Evolutionary conservation across 1,140 invertebrate species (phyloP).

Genomic region (Phenacoccus solenopsis): DNA sequence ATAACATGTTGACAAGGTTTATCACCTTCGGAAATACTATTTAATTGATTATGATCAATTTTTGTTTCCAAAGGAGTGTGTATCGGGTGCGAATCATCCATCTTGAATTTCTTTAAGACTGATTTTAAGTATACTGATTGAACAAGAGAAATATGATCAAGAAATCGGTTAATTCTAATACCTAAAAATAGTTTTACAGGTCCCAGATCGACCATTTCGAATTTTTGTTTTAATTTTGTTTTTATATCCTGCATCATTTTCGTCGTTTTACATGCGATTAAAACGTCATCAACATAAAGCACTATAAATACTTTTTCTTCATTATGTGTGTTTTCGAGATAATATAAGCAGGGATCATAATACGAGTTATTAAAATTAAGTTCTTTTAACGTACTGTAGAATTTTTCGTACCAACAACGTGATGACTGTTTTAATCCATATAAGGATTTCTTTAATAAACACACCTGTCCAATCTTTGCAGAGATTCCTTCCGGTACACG

Average conservation of each 20-base stretch:
- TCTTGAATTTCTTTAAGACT: neutral
- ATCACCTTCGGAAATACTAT: neutral
- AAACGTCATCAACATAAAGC: constrained; percentile 20
- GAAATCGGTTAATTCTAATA: constrained; percentile 17
- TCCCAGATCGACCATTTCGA: constrained; percentile 14
- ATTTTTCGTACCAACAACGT: constrained; percentile 10
- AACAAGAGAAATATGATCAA: neutral
- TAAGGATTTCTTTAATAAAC: constrained; percentile 20
- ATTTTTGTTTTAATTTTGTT: constrained; percentile 15
- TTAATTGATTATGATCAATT: neutral
- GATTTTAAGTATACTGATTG: neutral
- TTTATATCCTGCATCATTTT: neutral
- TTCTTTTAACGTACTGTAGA: constrained; percentile 27
- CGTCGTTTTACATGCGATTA: constrained; percentile 4
- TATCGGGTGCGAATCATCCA: constrained; percentile 14
- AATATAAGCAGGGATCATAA: neutral
- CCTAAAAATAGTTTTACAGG: neutral
- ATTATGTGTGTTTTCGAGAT: neutral
- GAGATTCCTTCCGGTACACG: constrained; percentile 4
- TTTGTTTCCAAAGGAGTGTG: neutral
- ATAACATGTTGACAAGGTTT: constrained; percentile 11
- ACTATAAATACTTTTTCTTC: neutral
- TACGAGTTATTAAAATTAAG: neutral
- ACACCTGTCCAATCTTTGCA: neutral
- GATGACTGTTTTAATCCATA: constrained; percentile 19